phyloP scores from a whole-genome alignment of 2,888 invertebrate species.

The Microctonus aethiopoides region DNA sequence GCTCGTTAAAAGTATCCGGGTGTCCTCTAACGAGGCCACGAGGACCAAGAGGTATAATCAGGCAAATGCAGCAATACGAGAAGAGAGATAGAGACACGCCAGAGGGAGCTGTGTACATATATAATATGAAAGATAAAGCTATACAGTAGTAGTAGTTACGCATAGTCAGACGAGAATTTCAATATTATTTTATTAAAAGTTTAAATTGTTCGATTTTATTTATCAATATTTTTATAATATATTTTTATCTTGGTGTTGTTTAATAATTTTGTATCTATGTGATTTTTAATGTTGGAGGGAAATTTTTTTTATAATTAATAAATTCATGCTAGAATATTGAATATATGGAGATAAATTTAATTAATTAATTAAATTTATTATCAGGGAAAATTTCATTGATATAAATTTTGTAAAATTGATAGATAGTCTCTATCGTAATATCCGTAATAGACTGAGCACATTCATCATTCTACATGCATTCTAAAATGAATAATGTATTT shows the following conservation, averaged over 20 bases:
- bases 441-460: not conserved
- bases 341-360: too few relatives aligned
- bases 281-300: too few relatives aligned
- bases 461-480: not conserved
- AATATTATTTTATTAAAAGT: not conserved
- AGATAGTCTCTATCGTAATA: not conserved
- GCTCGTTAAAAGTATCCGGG: conserved; percentile 56
- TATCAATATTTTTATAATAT: too few relatives aligned
- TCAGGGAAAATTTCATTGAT: not conserved
- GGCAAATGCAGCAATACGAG: conserved; percentile 32
- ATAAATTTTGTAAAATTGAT: not conserved
- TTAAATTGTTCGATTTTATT: not conserved
- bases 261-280: too few relatives aligned
- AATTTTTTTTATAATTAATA: too few relatives aligned
- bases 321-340: too few relatives aligned
- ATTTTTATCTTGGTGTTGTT: too few relatives aligned
- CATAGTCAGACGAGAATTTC: not conserved
- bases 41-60: conserved; percentile 40
- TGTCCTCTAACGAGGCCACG: conserved; percentile 50
- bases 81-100: not conserved
- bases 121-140: not conserved
- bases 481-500: not conserved
- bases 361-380: not conserved
- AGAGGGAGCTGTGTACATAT: not conserved
- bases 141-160: not conserved